Conservation (phyloP, 2,113 vertebrate species). For the Tachysurus fulvidraco region DNA sequence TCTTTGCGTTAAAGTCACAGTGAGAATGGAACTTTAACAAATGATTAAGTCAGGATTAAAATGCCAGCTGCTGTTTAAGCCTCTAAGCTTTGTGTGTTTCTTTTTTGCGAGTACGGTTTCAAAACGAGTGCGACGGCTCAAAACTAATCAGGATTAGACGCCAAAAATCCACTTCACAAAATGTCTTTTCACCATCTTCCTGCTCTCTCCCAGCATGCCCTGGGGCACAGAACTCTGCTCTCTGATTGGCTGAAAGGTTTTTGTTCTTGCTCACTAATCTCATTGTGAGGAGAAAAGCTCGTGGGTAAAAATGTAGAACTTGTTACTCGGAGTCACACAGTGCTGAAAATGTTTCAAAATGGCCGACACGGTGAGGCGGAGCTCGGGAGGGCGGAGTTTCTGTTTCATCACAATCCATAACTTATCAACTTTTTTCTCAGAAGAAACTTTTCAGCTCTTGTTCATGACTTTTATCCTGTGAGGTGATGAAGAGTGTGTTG, state of each 20-base stretch:
- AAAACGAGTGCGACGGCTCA: constrained; percentile 82
- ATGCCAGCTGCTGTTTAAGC: constrained; percentile 83
- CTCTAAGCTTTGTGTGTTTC: constrained; percentile 70
- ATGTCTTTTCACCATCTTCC: constrained; percentile 70
- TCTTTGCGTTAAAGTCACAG: constrained; percentile 76
- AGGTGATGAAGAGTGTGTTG: not conserved
- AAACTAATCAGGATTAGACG: constrained; percentile 84
- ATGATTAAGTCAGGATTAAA: constrained; percentile 84
- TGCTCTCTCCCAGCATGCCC: constrained; percentile 73
- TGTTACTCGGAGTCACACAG: not conserved
- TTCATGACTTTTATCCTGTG: not conserved
- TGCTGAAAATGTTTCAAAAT: not conserved
- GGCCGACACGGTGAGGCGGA: not conserved
- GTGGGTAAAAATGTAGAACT: not conserved
- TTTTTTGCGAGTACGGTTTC: constrained; percentile 74
- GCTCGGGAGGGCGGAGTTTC: not conserved
- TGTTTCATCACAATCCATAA: not conserved
- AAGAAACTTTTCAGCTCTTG: not conserved
- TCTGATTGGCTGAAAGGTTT: constrained; percentile 5
- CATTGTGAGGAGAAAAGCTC: not conserved
- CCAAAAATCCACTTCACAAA: constrained; percentile 83
- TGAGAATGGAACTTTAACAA: constrained; percentile 83
- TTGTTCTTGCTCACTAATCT: not conserved
- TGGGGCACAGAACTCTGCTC: constrained; percentile 41
- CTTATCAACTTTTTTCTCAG: not conserved